These are phyloP conservation scores for Sigmodon hispidus DNA, from an alignment of 2,113 vertebrate genomes.

Conservation along the genomic window DNA sequence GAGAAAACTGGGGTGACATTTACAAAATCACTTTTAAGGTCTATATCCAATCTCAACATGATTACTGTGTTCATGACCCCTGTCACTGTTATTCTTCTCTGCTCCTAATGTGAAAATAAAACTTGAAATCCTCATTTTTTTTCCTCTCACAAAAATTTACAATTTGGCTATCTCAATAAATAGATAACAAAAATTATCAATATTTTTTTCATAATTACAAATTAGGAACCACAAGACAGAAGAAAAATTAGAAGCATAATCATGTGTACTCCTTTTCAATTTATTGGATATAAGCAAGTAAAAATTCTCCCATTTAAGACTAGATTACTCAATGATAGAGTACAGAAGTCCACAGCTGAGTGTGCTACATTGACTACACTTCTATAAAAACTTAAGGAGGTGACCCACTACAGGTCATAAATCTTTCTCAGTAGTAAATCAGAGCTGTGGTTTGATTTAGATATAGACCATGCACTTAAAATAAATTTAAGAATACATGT, in stretches of 20 bases:
- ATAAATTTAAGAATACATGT: background rate
- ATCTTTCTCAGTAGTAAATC: background rate
- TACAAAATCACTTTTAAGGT: background rate
- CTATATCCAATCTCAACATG: background rate
- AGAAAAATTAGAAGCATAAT: background rate
- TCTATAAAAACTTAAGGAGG: too few species aligned
- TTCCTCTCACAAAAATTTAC: background rate
- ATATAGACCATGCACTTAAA: background rate
- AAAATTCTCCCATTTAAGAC: background rate
- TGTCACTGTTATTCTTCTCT: background rate
- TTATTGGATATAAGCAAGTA: background rate
- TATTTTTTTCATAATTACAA: background rate
- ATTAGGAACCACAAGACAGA: background rate
- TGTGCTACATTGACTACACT: accelerated
- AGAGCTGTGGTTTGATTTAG: background rate
- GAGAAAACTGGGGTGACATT: background rate
- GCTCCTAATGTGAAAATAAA: constrained; percentile 12
- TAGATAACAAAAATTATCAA: background rate
- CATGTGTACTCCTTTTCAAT: background rate
- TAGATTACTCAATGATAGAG: background rate
- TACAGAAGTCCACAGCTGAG: background rate
- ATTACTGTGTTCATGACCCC: background rate
- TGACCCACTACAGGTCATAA: background rate
- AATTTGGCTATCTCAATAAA: background rate
- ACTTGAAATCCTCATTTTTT: background rate